phyloP scores from a whole-genome alignment of 2,888 invertebrate genomes.

The Octonoba sinensis region DNA sequence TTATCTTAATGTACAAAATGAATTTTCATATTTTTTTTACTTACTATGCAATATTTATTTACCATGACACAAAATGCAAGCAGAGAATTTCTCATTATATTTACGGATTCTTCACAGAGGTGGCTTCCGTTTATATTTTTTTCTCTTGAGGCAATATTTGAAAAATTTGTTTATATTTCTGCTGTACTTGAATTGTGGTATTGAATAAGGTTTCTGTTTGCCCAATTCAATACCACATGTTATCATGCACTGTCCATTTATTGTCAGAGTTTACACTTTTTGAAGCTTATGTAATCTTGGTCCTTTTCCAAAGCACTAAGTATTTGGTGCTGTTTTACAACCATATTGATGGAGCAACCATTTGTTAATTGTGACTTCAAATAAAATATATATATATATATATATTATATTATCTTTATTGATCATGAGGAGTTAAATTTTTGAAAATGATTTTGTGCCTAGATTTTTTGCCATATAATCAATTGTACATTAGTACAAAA shows the following conservation, averaged over 20 bases:
- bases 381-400: constrained; percentile 57
- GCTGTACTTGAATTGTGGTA: constrained; percentile 55
- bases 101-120: constrained; percentile 49
- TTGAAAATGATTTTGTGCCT: constrained; percentile 65
- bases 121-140: constrained; percentile 61
- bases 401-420: constrained; percentile 64
- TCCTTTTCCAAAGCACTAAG: constrained; percentile 63
- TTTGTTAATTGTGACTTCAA: constrained; percentile 62
- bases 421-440: constrained; percentile 61
- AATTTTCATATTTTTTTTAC: constrained; percentile 60
- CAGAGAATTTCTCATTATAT: constrained; percentile 44
- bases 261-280: constrained; percentile 64
- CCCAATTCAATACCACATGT: constrained; percentile 53
- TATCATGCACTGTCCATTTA: constrained; percentile 65
- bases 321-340: constrained; percentile 65
- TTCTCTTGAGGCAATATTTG: constrained; percentile 55
- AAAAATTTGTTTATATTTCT: constrained; percentile 53
- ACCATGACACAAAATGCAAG: constrained; percentile 55
- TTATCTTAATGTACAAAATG: constrained; percentile 61
- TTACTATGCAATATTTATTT: constrained; percentile 63
- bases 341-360: constrained; percentile 62
- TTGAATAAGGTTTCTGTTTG: constrained; percentile 44
- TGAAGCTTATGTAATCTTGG: constrained; percentile 62
- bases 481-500: constrained; percentile 64
- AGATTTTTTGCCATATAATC: constrained; percentile 63